phyloP scores from a whole-genome alignment of 1,140 invertebrate species.

The Lineus longissimus region DNA sequence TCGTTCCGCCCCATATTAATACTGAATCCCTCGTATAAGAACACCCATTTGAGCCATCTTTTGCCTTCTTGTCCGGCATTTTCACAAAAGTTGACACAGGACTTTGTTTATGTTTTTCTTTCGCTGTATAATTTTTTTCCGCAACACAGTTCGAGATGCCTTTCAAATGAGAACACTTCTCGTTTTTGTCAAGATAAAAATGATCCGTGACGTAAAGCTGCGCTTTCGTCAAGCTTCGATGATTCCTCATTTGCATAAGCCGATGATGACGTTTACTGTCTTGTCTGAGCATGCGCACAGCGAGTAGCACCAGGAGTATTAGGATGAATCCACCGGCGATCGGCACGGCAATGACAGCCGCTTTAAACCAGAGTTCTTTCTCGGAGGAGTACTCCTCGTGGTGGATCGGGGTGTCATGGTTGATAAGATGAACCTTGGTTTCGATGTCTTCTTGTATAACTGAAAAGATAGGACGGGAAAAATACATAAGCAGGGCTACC shows the following conservation, averaged over 20 bases:
- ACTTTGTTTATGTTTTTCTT: too few species aligned
- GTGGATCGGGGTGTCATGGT: neutral
- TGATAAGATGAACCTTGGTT: neutral
- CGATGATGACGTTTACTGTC: conserved; percentile 50
- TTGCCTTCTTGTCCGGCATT: too few species aligned
- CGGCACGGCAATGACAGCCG: conserved; percentile 78
- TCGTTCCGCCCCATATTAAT: too few species aligned
- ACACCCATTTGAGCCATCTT: too few species aligned
- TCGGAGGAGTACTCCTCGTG: conserved; percentile 13
- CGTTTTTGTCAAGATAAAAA: conserved; percentile 33
- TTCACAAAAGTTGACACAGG: too few species aligned
- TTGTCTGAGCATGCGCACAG: conserved; percentile 67
- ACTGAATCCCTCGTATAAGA: too few species aligned
- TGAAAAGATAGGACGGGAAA: neutral
- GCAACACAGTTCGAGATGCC: neutral
- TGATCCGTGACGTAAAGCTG: conserved; percentile 49
- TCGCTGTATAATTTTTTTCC: too few species aligned
- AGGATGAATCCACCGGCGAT: conserved; percentile 77
- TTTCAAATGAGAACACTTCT: conserved; percentile 7
- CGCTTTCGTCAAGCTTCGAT: conserved; percentile 45
- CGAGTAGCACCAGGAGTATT: conserved; percentile 71
- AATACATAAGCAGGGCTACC: neutral
- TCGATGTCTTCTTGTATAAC: neutral
- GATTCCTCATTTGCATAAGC: conserved; percentile 42
- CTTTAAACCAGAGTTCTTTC: conserved; percentile 74